These are phyloP conservation scores for Leuciscus idus DNA, from an alignment of 2,113 vertebrate species.

Conservation along the genomic window DNA sequence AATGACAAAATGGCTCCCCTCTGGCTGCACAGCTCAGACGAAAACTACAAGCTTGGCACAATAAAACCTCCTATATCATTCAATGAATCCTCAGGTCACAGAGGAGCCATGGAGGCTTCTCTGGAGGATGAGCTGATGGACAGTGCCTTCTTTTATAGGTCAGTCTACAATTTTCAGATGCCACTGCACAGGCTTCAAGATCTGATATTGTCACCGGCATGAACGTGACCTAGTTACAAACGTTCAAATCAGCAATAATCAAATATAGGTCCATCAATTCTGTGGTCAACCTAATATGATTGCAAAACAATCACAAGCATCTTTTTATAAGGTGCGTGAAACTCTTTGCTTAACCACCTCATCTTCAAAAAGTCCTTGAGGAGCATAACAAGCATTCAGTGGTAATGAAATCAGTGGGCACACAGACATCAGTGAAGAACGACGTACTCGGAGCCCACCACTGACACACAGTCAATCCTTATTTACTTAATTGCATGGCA, in stretches of 20 bases:
- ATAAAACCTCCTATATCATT: constrained; percentile 61
- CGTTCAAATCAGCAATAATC: background rate
- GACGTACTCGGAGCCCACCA: constrained; percentile 45
- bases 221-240: constrained; percentile 16
- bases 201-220: background rate
- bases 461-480: constrained; percentile 64
- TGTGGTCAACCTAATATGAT: background rate
- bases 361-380: constrained; percentile 56
- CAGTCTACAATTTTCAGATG: constrained; percentile 41
- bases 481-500: constrained; percentile 66
- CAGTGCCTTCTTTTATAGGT: constrained; percentile 47
- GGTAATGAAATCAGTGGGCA: constrained; percentile 59
- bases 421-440: constrained; percentile 54
- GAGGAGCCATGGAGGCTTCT: constrained; percentile 42
- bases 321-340: constrained; percentile 31
- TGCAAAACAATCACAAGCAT: constrained; percentile 12
- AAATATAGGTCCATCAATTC: background rate
- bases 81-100: constrained; percentile 52
- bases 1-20: constrained; percentile 53
- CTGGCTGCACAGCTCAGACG: constrained; percentile 54
- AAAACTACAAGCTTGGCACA: constrained; percentile 59
- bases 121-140: constrained; percentile 34
- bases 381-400: constrained; percentile 55
- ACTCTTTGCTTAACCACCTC: constrained; percentile 45
- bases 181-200: background rate